Base-by-base conservation (phyloP, 2,797 vertebrate genomes). In the Triplophysa bombifrons region DNA sequence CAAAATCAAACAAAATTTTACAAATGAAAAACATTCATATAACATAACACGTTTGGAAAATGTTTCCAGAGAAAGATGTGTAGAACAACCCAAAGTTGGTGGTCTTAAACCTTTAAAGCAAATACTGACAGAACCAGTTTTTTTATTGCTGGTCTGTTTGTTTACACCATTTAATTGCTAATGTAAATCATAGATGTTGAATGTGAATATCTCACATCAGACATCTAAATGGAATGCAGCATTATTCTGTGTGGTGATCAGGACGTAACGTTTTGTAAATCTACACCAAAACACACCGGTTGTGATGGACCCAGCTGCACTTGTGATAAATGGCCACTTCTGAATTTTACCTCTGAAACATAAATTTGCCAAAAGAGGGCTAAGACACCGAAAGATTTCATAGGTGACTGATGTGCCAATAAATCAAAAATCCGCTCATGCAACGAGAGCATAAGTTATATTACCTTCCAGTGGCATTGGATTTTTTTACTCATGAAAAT, bases 401-500 rank as follows among this genome's bases (percentile, higher is more conserved):
- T 46, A 61, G 50, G 38, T 58, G 53, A 74, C 50, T 53, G 70
- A 65, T 66, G 76, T n/a, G 44, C 55, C 46, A 78, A 75, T 66
- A 65, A 76, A 79, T 68, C 27, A 76, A 61, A 48, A 51, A 19
- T 25, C 74, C 46, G 20, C 63, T 44, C 68, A 2, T 50, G 80
- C 44, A 20, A 34, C 11, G 66, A 30, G 56, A 51, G 65, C 25
- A 81, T 76, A 82, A 64, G 81, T 80, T 87, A 77, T 60, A 84
- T 81, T 67, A 80, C 83, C 72, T 60, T 84, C 82, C 79, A 83
- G 81, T 84, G 66, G 77, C 75, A 27, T 79, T 73, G 85, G 89
- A 90, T 91, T 89, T 90, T 90, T 91, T 3, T 90, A 92, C 77
- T 90, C 22, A 46, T 80, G 73, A 66, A 71, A 53, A 80, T 88